Percentiles rank a stretch among this genome's conserved stretches.
phyloP scores from a whole-genome alignment of 2,888 invertebrate species.

The Sialis lutaria region DNA sequence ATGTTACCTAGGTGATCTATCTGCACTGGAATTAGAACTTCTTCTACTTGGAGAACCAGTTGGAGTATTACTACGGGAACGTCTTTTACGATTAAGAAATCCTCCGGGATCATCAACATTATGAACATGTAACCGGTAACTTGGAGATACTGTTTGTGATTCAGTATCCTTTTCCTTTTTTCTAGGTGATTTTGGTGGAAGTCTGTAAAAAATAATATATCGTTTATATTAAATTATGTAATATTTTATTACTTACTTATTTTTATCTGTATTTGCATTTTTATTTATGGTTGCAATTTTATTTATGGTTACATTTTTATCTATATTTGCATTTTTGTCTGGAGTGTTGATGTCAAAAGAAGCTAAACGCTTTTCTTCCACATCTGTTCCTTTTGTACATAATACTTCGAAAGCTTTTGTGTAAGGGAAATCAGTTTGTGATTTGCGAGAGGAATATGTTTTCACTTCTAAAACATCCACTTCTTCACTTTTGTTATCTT shows the following conservation, averaged over 20 bases:
- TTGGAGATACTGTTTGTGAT: constrained; percentile 19
- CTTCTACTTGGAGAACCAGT: constrained; percentile 2
- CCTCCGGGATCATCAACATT: constrained; percentile 19
- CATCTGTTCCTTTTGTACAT: constrained; percentile 4
- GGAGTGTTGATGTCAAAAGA: not conserved
- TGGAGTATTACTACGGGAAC: constrained; percentile 3
- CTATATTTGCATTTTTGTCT: not conserved
- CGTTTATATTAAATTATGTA: no score
- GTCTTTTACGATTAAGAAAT: constrained; percentile 7
- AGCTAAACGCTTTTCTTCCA: constrained; percentile 4
- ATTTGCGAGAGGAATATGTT: not conserved
- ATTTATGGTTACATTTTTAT: no score
- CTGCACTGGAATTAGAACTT: not conserved
- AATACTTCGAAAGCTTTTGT: constrained; percentile 3
- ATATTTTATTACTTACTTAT: no score
- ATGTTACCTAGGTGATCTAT: no score
- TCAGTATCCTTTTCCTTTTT: not conserved
- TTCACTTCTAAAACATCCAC: not conserved
- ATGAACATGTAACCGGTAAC: constrained; percentile 23
- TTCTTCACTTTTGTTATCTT: constrained; percentile 3
- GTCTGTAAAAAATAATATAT: not conserved
- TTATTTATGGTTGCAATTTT: no score
- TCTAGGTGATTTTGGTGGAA: not conserved
- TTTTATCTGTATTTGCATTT: no score
- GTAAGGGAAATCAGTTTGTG: not conserved